Conservation (phyloP, 2,888 invertebrate species). For the Lymantria dispar region DNA sequence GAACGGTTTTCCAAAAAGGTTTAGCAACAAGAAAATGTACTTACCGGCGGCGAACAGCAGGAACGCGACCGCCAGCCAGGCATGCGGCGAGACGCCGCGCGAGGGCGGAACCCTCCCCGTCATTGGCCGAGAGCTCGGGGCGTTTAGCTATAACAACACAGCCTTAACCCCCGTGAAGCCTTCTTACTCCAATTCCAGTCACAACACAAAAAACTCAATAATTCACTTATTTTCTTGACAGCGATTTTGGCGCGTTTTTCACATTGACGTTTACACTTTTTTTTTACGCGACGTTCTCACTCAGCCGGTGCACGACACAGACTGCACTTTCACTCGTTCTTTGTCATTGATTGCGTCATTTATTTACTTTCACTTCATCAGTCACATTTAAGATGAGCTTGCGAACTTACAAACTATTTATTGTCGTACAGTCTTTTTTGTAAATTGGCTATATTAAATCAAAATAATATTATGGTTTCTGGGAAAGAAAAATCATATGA, state of each 20-base stretch:
- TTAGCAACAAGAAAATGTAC: conserved; percentile 42
- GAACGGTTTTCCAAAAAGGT: conserved; percentile 1
- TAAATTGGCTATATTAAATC: conserved; percentile 23
- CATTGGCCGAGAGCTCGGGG: conserved; percentile 72
- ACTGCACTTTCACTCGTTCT: conserved; percentile 63
- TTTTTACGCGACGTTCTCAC: conserved; percentile 36
- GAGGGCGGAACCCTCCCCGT: conserved; percentile 68
- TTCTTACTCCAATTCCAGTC: conserved; percentile 32
- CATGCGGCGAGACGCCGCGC: conserved; percentile 51
- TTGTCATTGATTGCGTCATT: conserved; percentile 44
- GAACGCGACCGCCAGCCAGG: conserved; percentile 46
- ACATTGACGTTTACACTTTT: conserved; percentile 31
- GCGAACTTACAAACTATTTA: conserved; percentile 32
- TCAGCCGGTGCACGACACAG: conserved; percentile 40
- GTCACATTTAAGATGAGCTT: conserved; percentile 24
- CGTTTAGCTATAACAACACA: conserved; percentile 61
- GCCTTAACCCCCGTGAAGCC: conserved; percentile 48
- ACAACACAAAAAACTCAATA: conserved; percentile 16
- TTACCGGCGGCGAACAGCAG: conserved; percentile 64
- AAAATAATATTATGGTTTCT: conserved; percentile 21
- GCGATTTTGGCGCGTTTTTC: conserved; percentile 22
- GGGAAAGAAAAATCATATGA: neutral
- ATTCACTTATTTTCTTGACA: conserved; percentile 14
- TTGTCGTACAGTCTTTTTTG: conserved; percentile 35
- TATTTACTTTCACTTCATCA: conserved; percentile 47